Evolutionary conservation across 2,888 invertebrate genomes (phyloP).

Genomic region (Portevinia maculata): DNA sequence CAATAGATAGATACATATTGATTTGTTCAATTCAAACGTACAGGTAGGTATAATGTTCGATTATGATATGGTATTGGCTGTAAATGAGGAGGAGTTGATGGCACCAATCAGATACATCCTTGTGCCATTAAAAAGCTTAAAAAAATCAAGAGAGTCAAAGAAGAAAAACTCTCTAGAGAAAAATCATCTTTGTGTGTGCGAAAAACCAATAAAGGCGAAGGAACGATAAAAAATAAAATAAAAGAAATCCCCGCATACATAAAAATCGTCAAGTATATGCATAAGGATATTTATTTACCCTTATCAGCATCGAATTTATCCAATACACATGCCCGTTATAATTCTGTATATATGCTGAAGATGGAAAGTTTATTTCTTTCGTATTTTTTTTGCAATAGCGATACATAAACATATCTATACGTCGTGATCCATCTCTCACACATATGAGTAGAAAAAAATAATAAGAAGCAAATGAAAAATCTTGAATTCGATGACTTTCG

Average conservation of each 20-base stretch:
- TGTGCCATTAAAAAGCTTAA: too few species aligned
- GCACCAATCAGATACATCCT: constrained; percentile 45
- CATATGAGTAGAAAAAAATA: constrained; percentile 24
- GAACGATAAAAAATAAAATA: constrained; percentile 28
- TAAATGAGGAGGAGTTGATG: constrained; percentile 39
- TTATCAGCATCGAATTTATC: constrained; percentile 69
- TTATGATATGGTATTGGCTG: constrained; percentile 10
- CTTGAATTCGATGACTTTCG: constrained; percentile 72
- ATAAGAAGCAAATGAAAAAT: constrained; percentile 60
- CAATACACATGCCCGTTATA: constrained; percentile 59
- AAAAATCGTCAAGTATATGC: constrained; percentile 52
- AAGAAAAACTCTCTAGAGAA: constrained; percentile 40
- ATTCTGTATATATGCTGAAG: constrained; percentile 49
- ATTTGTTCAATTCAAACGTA: constrained; percentile 41
- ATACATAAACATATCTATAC: constrained; percentile 38
- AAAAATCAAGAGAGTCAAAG: constrained; percentile 29
- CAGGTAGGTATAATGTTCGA: constrained; percentile 32
- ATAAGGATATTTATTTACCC: constrained; percentile 66
- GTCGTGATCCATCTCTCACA: constrained; percentile 18
- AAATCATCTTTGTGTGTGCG: constrained; percentile 60
- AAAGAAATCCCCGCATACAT: constrained; percentile 56
- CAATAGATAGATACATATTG: constrained; percentile 59
- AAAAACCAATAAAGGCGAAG: constrained; percentile 58
- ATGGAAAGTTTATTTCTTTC: constrained; percentile 50
- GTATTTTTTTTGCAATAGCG: constrained; percentile 25